phyloP scores from a whole-genome alignment of 2,888 invertebrate species.

The Malachius bipustulatus region DNA sequence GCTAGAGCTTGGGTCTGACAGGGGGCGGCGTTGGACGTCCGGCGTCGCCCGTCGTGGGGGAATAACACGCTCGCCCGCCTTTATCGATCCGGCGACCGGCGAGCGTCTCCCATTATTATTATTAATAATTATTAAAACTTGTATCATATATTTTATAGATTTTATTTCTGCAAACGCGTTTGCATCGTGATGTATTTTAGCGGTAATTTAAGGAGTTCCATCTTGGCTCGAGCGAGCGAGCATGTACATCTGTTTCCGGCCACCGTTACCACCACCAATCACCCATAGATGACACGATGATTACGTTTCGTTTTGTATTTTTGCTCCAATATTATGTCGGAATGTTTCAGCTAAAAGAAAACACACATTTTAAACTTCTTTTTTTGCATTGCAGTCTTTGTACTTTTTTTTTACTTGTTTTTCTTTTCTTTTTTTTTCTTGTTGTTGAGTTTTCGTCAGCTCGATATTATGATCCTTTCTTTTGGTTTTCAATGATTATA shows the following conservation, averaged over 20 bases:
- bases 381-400: constrained; percentile 16
- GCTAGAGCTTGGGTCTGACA: constrained; percentile 32
- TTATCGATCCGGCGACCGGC: constrained; percentile 34
- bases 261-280: constrained; percentile 19
- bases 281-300: too few relatives aligned
- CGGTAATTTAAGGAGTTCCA: constrained; percentile 39
- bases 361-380: constrained; percentile 32
- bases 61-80: constrained; percentile 28
- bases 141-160: constrained; percentile 54
- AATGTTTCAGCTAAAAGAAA: constrained; percentile 36
- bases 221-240: too few relatives aligned
- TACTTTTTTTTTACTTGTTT: constrained; percentile 12
- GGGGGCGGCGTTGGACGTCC: constrained; percentile 20
- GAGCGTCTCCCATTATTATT: constrained; percentile 33
- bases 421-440: constrained; percentile 16
- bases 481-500: too few relatives aligned
- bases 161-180: constrained; percentile 71
- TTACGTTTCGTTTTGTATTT: too few relatives aligned
- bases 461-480: too few relatives aligned
- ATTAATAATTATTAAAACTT: too few relatives aligned
- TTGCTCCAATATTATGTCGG: too few relatives aligned
- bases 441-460: constrained; percentile 23
- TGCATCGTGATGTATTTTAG: constrained; percentile 56
- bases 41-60: constrained; percentile 29
- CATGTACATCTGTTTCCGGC: constrained; percentile 36